Evolutionary conservation across 1,140 invertebrate species (phyloP).

Genomic region (Atopsyche davidsoni): DNA sequence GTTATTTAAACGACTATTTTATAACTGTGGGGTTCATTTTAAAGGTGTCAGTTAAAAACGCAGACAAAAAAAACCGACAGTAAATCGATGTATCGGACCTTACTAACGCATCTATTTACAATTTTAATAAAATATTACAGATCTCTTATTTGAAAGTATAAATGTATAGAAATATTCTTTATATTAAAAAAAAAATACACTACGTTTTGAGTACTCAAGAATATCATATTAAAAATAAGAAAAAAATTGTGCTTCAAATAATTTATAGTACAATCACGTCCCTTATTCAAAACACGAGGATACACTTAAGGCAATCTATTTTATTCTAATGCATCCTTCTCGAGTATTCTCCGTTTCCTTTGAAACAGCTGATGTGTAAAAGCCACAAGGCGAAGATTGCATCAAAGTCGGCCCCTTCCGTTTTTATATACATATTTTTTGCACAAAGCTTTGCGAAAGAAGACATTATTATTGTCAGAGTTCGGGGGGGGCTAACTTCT

Average conservation of each 20-base stretch:
- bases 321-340: conserved; percentile 30
- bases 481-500: conserved; percentile 7
- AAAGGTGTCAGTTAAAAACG: neutral
- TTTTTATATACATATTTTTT: conserved; percentile 13
- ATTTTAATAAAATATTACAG: too few relatives aligned
- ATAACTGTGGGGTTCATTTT: conserved; percentile 13
- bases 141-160: too few relatives aligned
- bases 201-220: too few relatives aligned
- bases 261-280: too few relatives aligned
- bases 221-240: too few relatives aligned
- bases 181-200: too few relatives aligned
- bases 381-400: conserved; percentile 31
- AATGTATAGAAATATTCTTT: too few relatives aligned
- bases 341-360: conserved; percentile 21
- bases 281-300: too few relatives aligned
- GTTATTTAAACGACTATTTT: conserved; percentile 30
- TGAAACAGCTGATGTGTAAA: conserved; percentile 30
- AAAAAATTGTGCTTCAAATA: too few relatives aligned
- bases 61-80: too few relatives aligned
- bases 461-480: conserved; percentile 28
- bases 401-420: conserved; percentile 12
- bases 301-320: conserved; percentile 27
- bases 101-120: too few relatives aligned
- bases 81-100: too few relatives aligned
- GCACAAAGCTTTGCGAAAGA: conserved; percentile 19